Conservation (phyloP, 2,797 vertebrate species). For the Phataginus tetradactyla region DNA sequence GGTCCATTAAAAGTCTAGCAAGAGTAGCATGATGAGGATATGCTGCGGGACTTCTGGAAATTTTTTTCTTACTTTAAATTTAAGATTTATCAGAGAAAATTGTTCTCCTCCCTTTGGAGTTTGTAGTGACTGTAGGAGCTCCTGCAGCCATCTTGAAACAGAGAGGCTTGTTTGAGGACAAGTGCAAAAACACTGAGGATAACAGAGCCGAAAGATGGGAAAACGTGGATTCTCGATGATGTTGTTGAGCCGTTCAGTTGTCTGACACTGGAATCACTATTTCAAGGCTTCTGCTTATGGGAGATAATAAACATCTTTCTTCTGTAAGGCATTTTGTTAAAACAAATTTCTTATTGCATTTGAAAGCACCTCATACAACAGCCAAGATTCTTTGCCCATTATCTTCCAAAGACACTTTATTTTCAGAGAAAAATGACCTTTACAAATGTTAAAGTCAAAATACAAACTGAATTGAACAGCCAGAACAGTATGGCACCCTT, state of each 20-base stretch:
- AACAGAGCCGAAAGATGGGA: not conserved
- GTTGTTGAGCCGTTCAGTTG: not conserved
- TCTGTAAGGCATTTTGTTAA: not conserved
- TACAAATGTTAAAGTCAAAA: not conserved
- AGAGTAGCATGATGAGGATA: not conserved
- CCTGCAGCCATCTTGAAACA: not conserved
- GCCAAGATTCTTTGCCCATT: not conserved
- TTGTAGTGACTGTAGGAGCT: not conserved
- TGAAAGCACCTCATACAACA: slow-evolving; percentile 10
- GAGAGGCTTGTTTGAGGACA: not conserved
- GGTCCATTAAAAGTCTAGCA: not conserved
- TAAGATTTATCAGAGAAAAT: not conserved
- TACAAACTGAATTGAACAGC: not conserved
- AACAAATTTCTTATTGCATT: slow-evolving; percentile 3
- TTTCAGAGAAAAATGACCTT: not conserved
- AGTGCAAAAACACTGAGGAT: not conserved
- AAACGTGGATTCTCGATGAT: not conserved
- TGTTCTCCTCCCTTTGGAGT: not conserved
- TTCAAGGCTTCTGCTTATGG: not conserved
- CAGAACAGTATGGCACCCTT: not conserved
- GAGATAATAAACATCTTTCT: slow-evolving; percentile 31
- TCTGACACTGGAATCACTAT: slow-evolving; percentile 23
- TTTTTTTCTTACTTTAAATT: not conserved
- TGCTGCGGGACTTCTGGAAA: not conserved
- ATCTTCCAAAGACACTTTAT: slow-evolving; percentile 34